phyloP scores from a whole-genome alignment of 2,888 invertebrate genomes.

The Thyatira batis region DNA sequence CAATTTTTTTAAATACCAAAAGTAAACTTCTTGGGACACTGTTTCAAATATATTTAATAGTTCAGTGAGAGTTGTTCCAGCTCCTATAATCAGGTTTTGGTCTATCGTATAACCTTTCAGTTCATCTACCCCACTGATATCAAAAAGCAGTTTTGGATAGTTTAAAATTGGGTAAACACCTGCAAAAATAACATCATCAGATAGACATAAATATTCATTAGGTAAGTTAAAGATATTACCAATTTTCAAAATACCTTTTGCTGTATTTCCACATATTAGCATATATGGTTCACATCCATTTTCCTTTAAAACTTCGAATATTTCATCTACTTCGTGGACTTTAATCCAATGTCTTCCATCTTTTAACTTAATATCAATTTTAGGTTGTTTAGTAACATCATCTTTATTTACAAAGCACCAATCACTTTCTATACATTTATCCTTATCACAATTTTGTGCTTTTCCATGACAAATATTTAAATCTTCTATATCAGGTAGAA shows the following conservation, averaged over 20 bases:
- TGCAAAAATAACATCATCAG: slow-evolving; percentile 28
- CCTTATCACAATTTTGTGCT: slow-evolving; percentile 15
- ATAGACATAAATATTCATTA: background rate
- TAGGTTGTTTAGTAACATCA: slow-evolving; percentile 31
- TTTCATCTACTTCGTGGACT: slow-evolving; percentile 70
- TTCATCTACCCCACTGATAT: slow-evolving; percentile 60
- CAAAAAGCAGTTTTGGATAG: slow-evolving; percentile 59
- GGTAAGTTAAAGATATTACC: background rate
- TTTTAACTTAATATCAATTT: slow-evolving; percentile 55
- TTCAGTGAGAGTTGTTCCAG: slow-evolving; percentile 61
- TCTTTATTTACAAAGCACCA: slow-evolving; percentile 58
- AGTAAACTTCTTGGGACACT: slow-evolving; percentile 64
- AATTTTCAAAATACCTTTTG: slow-evolving; percentile 78
- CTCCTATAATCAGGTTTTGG: slow-evolving; percentile 64
- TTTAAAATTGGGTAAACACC: slow-evolving; percentile 62
- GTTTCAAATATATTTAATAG: slow-evolving; percentile 66
- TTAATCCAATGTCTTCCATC: slow-evolving; percentile 77
- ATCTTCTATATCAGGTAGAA: slow-evolving; percentile 74
- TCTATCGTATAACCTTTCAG: slow-evolving; percentile 53
- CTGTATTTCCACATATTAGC: slow-evolving; percentile 87
- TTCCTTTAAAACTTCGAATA: slow-evolving; percentile 77
- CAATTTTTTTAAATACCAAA: slow-evolving; percentile 83
- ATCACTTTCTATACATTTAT: slow-evolving; percentile 30
- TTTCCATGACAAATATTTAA: slow-evolving; percentile 38
- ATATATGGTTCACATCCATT: slow-evolving; percentile 77